Conservation (phyloP, 2,797 vertebrate genomes). For the Crax fasciolata region DNA sequence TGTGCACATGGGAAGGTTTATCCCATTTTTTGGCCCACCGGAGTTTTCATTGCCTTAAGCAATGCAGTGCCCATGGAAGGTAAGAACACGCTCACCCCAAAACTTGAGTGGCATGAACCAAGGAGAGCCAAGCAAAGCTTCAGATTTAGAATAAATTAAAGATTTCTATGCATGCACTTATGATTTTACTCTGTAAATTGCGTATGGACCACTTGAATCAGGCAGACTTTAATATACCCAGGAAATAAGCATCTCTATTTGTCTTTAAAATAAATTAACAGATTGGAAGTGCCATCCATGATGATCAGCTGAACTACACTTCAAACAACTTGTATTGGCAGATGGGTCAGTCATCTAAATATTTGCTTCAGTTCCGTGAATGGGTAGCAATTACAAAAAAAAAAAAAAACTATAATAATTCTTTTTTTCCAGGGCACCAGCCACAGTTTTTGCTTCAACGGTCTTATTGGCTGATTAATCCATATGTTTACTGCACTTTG, state of each 20-base stretch:
- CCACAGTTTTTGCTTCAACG: slow-evolving; percentile 7
- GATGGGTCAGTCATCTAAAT: neutral
- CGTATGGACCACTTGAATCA: neutral
- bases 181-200: neutral
- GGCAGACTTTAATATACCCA: neutral
- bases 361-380: neutral
- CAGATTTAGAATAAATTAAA: neutral
- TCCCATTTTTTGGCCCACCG: neutral
- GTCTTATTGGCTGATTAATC: slow-evolving; percentile 59
- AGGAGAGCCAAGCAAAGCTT: neutral
- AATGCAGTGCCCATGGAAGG: neutral
- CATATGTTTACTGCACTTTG: slow-evolving; percentile 36
- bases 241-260: neutral
- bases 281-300: neutral
- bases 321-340: neutral
- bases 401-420: neutral
- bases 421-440: neutral
- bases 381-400: slow-evolving; percentile 36
- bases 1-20: neutral
- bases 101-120: neutral
- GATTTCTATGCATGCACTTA: neutral
- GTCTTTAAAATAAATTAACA: neutral
- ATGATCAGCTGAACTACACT: neutral
- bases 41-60: neutral
- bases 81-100: neutral